Base-by-base conservation (phyloP, 1,140 invertebrate species). In the Tenebrio molitor region DNA sequence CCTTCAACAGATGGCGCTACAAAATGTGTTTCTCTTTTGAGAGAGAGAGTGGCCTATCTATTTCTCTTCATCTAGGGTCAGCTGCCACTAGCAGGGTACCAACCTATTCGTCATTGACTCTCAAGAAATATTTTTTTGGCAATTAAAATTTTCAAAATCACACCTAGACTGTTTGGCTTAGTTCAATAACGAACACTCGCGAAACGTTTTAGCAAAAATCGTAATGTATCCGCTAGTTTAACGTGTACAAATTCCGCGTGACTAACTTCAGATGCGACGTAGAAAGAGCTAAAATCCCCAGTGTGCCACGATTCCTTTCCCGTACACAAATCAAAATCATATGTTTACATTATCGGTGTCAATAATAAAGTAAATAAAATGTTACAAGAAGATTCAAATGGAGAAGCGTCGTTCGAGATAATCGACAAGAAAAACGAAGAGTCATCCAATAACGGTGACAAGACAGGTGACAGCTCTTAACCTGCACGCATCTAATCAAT, bases 351-450 rank as follows among this genome's bases (percentile, higher is more conserved):
- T 36, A 68, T 33, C 42, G 34, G 17, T 44, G 14, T 12, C 1
- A 19, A 65, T 15, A 19, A 65, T 15, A 66, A 70, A 71, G 12
- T 34, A 69, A 69, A 36, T 41, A 77, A 75, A 68, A 82, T 82
- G 81, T 77, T 79, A 21, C 78, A 82, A 74, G 84, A 85, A 62
- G 84, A 85, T 72, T 83, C 81, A 6, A 85, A 85, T 74, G 83
- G 83, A 16, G 83, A 84, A 58, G 82, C 80, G 7, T 81, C 82
- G 0, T 85, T 85, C 76, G 84, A 85, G 81, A 84, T 85, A 75
- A 82, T 85, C 33, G 84, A 84, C 17, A 84, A 84, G 63, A 83
- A 80, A 75, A 72, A 69, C 14, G 76, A 77, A 63, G 78, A 78
- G 12, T 64, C 77, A 50, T 74, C 69, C 23, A 64, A 41, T 65